A percentile compares a stretch with the other conserved stretches of the same genome.
These are phyloP conservation scores for Bubo bubo DNA, from an alignment of 2,113 vertebrate genomes.

Conservation along the genomic window DNA sequence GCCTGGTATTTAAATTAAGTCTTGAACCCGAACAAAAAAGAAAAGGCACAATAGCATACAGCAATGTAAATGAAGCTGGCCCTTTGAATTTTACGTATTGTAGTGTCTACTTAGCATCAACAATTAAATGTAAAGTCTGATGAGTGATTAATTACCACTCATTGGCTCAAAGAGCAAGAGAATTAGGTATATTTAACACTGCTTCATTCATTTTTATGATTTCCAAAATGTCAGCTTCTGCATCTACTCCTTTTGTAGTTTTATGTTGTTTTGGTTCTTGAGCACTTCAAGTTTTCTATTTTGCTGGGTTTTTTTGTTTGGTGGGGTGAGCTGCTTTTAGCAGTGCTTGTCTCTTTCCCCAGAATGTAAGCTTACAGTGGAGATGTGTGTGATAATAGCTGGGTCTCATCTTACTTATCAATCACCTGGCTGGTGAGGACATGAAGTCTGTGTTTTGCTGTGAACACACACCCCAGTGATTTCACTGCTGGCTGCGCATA, in stretches of 20 bases:
- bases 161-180: not conserved
- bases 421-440: not conserved
- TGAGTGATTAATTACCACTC: not conserved
- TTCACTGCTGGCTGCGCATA: not conserved
- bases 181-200: not conserved
- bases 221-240: not conserved
- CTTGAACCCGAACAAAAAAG: not conserved
- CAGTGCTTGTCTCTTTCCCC: not conserved
- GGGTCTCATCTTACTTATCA: not conserved
- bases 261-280: not conserved
- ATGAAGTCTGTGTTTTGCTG: not conserved
- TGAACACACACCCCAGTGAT: not conserved
- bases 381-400: not conserved
- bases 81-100: not conserved
- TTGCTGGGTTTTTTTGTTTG: not conserved
- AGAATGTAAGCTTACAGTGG: not conserved
- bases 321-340: not conserved
- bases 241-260: not conserved
- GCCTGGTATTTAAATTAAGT: not conserved
- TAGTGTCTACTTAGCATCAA: not conserved
- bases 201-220: not conserved
- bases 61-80: not conserved
- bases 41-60: rapidly evolving
- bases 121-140: not conserved
- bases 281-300: not conserved